These are phyloP conservation scores for Ceratothoa steindachneri DNA, from an alignment of 2,888 invertebrate genomes.

Conservation along the genomic window DNA sequence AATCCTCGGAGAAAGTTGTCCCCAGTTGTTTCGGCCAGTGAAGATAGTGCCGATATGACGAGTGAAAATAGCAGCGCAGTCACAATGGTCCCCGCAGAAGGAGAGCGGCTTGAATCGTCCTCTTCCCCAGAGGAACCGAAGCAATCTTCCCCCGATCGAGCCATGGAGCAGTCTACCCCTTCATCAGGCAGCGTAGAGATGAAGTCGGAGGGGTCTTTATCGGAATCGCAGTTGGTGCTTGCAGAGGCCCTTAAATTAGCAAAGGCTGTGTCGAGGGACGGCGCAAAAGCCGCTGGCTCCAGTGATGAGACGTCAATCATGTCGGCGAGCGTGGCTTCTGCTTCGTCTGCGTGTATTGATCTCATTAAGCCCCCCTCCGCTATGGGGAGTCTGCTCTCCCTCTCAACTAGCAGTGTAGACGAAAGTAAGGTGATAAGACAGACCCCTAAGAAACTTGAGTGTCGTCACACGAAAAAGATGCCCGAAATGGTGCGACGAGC, in stretches of 20 bases:
- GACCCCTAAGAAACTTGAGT: conserved; percentile 28
- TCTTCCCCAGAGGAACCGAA: conserved; percentile 18
- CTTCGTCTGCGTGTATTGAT: conserved; percentile 31
- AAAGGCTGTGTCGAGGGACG: conserved; percentile 39
- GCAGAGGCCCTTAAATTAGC: conserved; percentile 44
- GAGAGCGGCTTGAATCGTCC: background rate
- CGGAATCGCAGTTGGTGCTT: conserved; percentile 39
- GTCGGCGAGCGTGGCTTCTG: conserved; percentile 38
- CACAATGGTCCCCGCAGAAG: background rate
- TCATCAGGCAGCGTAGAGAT: conserved; percentile 4
- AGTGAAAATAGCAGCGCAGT: background rate
- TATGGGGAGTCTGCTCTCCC: conserved; percentile 41
- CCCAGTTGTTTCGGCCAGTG: background rate
- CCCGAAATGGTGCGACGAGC: conserved; percentile 71
- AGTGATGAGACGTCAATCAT: conserved; percentile 45
- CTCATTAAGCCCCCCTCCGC: conserved; percentile 44
- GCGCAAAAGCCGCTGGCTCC: conserved; percentile 21
- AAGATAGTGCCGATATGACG: background rate
- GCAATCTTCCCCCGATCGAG: conserved; percentile 8
- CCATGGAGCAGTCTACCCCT: background rate
- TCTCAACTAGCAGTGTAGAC: conserved; percentile 42
- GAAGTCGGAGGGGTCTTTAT: conserved; percentile 41
- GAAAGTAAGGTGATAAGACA: conserved; percentile 20
- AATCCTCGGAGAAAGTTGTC: conserved; percentile 9
- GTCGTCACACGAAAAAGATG: conserved; percentile 52